phyloP scores from a whole-genome alignment of 2,797 vertebrate species.

The Helostoma temminkii region DNA sequence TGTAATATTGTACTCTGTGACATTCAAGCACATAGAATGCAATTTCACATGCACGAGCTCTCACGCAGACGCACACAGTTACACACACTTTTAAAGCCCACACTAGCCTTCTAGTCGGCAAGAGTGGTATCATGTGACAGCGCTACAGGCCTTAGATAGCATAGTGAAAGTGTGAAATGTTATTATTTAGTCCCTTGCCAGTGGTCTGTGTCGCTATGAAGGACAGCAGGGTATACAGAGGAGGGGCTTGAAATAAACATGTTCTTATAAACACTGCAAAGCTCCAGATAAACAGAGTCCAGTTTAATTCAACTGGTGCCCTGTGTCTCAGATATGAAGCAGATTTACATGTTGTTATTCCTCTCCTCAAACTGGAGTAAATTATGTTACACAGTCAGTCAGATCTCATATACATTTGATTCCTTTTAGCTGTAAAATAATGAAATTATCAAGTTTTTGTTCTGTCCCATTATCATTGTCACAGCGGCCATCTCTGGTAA shows the following conservation, averaged over 20 bases:
- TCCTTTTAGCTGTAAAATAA: constrained; percentile 36
- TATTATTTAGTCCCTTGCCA: constrained; percentile 82
- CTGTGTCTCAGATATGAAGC: constrained; percentile 27
- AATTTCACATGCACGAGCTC: constrained; percentile 48
- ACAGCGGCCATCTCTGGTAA: constrained; percentile 62
- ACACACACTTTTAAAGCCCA: constrained; percentile 23
- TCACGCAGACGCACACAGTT: constrained; percentile 12
- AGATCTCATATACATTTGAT: constrained; percentile 12
- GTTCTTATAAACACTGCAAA: constrained; percentile 57
- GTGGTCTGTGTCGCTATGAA: constrained; percentile 77
- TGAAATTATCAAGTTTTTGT: constrained; percentile 38
- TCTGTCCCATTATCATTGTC: constrained; percentile 56
- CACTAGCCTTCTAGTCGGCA: constrained; percentile 50
- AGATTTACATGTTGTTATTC: constrained; percentile 45
- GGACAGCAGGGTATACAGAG: constrained; percentile 66
- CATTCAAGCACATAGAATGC: constrained; percentile 59
- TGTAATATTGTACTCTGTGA: constrained; percentile 63
- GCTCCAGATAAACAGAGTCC: constrained; percentile 20
- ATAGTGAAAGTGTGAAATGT: constrained; percentile 83
- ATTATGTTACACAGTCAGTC: constrained; percentile 31
- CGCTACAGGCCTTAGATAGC: constrained; percentile 72
- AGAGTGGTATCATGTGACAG: constrained; percentile 80
- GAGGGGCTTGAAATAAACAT: constrained; percentile 65
- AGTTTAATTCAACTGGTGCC: constrained; percentile 47
- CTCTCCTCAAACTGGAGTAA: constrained; percentile 19